A percentile compares a stretch with the other conserved stretches of the same genome.
These are phyloP conservation scores for Fregetta grallaria DNA, from an alignment of 2,113 vertebrate species.

Conservation along the genomic window DNA sequence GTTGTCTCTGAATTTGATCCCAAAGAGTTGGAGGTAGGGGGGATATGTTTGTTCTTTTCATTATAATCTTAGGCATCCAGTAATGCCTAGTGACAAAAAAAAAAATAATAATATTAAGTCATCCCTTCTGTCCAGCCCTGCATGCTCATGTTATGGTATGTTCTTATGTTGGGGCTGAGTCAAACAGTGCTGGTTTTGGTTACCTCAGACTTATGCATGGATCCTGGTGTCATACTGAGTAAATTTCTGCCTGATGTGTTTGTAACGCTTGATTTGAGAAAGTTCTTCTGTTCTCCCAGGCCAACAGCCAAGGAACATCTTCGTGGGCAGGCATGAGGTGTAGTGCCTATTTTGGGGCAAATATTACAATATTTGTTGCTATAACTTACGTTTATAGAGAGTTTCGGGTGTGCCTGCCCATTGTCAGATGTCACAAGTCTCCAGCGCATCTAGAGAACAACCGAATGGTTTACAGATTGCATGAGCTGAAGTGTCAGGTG, in stretches of 20 bases:
- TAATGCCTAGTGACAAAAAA: background rate
- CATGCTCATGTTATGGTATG: background rate
- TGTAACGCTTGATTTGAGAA: background rate
- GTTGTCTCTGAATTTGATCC: background rate
- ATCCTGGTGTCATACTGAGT: rapidly evolving
- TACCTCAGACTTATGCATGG: rapidly evolving
- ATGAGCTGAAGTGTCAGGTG: background rate
- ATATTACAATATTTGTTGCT: background rate
- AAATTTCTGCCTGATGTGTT: background rate
- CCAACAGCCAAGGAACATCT: background rate
- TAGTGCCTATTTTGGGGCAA: background rate
- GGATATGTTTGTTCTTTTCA: background rate
- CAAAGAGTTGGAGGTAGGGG: rapidly evolving
- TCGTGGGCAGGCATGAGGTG: background rate
- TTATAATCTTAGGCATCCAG: background rate
- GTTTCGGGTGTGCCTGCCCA: background rate
- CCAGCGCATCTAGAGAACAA: background rate
- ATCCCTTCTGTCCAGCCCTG: background rate
- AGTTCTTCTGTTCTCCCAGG: background rate
- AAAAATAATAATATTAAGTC: background rate
- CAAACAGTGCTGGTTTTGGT: background rate
- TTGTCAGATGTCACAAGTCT: background rate
- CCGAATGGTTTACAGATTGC: background rate
- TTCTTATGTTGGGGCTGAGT: background rate
- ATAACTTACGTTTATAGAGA: background rate